Base-by-base conservation (phyloP, 2,888 invertebrate species). In the Terebella lapidaria region DNA sequence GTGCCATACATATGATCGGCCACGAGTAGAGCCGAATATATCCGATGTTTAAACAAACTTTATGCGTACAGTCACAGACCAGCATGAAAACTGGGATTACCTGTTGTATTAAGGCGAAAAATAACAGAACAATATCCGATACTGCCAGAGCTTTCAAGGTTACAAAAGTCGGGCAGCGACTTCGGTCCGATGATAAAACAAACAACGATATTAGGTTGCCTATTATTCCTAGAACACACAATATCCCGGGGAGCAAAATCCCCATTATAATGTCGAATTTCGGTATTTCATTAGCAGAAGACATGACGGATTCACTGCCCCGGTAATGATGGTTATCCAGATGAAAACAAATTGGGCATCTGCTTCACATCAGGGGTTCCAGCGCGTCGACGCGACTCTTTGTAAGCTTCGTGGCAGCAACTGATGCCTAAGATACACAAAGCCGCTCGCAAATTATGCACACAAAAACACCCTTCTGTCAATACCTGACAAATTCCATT, bases 1-100 rank as follows among this genome's bases (percentile, higher is more conserved):
- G 68, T 15, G 66, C 65, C 1, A 65, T 67, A 58, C 68, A 68
- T 28, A 68, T 54, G 29, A 68, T 61, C 1, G 68, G 68, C 68
- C 68, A 68, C n/a, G 60, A 51, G 59, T 67, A 67, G 35, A 67
- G 60, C 18, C 66, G 57, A 24, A 65, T 27, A 55, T 67, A 68
- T 27, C 64, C 66, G 29, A 53, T 57, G 35, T 57, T n/a, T 25
- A 59, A 57, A 27, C 68, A 68, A 59, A 65, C 58, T 10, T 24
- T 20, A 58, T 59, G 57, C 1, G n/a, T 42, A 20, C 47, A 20
- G 18, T 49, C 45, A 1, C 24, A 24, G 27, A 26, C 25, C 30
- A 63, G 30, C 60, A 62, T 63, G 46, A 52, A 52, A 54, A 65
- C 46, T 15, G 66, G 66, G 0, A 66, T 58, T 24, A 66, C 60